Base-by-base conservation (phyloP, 2,113 vertebrate genomes). In the Rana temporaria region DNA sequence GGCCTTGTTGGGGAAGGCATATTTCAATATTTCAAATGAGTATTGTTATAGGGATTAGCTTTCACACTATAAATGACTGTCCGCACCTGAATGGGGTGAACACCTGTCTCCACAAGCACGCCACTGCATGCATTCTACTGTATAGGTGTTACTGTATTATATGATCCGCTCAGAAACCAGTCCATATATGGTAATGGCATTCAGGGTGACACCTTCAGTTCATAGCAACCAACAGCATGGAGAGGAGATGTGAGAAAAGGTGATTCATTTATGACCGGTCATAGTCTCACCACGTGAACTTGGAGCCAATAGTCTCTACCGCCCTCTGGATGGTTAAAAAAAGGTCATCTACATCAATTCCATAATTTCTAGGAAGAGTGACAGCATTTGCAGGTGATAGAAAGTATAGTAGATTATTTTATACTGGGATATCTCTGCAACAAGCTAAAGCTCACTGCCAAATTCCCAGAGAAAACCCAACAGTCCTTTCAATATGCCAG, bases 161-260 rank as follows among this genome's bases (percentile, higher is more conserved):
- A 11, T 42, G 6, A 67, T n/a, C 7, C 1, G 22, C 48, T 72
- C 69, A 56, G 14, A 22, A 72, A 72, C 22, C 11, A 56, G 22
- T 30, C 69, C 24, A 72, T 72, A 56, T 72, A 72, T 55, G 52
- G 69, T 20, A 24, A 72, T 26, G 22, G 20, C 52, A 56, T 72
- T 24, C 20, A 14, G 60, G 20, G 24, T 63, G 60, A 63, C 60
- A 11, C 9, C n/a, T 15, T 14, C 20, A 2, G 19, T 60, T 60
- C 22, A n/a, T 60, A 63, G 60, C 20, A 63, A 63, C 20, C 60
- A 14, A 14, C 1, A 20, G 20, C 14, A 26, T 24, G 20, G 4
- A 24, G 20, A n/a, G 60, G 22, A 24, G 20, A 24, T 26, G 9
- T 63, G 60, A 63, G 20, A 60, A 6, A 48, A 19, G 8, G 59